Conservation (phyloP, 53 echinoderm and acorn worm species). For the Henricia sp. region DNA sequence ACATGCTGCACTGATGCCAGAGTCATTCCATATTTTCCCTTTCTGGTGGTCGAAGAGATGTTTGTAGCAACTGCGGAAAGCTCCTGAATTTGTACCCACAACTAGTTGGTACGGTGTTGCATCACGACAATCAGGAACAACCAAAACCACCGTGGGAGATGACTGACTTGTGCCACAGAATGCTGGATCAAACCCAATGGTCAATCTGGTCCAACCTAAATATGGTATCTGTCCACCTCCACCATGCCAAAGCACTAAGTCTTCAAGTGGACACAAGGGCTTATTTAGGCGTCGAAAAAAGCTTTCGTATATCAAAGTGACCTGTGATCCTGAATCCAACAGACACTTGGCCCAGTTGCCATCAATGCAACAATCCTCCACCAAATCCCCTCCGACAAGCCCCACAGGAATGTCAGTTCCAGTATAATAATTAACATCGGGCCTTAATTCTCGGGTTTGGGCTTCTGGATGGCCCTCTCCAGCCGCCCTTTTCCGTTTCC, state of each 20-base stretch:
- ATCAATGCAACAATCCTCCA: background rate
- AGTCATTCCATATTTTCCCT: background rate
- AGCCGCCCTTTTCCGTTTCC: constrained; percentile 35
- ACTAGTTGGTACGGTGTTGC: background rate
- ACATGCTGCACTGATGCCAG: background rate
- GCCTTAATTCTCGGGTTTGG: constrained; percentile 4
- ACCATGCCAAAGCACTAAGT: constrained; percentile 67
- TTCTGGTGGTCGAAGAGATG: background rate
- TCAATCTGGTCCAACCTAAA: constrained; percentile 43
- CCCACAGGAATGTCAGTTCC: background rate
- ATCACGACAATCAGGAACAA: constrained; percentile 27
- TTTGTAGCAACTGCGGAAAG: background rate
- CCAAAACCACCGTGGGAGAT: constrained; percentile 36
- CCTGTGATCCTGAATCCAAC: constrained; percentile 13
- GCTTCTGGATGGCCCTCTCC: constrained; percentile 8
- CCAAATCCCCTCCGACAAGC: background rate
- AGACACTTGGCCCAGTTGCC: background rate
- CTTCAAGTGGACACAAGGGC: constrained; percentile 47
- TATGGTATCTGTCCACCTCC: constrained; percentile 61
- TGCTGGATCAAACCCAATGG: constrained; percentile 2
- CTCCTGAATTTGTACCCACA: constrained; percentile 26
- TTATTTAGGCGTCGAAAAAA: constrained; percentile 40
- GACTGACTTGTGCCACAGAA: constrained; percentile 41
- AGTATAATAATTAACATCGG: background rate
- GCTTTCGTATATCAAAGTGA: constrained; percentile 11